These are phyloP conservation scores for Abrostola triplasia DNA, from an alignment of 2,888 invertebrate genomes.

Conservation along the genomic window DNA sequence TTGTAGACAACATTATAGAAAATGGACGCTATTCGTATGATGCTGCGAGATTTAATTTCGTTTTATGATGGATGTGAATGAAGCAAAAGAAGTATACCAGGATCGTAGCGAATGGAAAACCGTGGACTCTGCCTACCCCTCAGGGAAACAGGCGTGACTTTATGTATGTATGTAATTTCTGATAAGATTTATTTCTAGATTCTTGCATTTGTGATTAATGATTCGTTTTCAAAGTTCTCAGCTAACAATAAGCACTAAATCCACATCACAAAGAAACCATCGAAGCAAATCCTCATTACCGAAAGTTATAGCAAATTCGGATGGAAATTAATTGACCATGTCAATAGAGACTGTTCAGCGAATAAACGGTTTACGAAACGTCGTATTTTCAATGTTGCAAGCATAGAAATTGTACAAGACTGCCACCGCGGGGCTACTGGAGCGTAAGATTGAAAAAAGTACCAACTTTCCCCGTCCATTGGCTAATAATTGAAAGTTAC, in stretches of 20 bases:
- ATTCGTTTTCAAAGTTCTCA: background rate
- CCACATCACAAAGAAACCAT: background rate
- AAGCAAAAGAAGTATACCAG: too few relatives aligned
- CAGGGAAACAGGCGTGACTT: too few relatives aligned
- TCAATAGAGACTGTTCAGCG: constrained; percentile 61
- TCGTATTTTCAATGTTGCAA: constrained; percentile 77
- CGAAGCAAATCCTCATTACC: constrained; percentile 9
- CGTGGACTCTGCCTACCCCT: too few relatives aligned
- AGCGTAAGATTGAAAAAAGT: constrained; percentile 87
- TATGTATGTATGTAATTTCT: too few relatives aligned
- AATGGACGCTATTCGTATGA: constrained; percentile 14
- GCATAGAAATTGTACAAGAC: constrained; percentile 82
- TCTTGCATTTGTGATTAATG: background rate
- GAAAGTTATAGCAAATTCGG: constrained; percentile 26
- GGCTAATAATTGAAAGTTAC: constrained; percentile 79
- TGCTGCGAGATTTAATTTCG: background rate
- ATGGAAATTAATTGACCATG: constrained; percentile 60
- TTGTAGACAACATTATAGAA: constrained; percentile 9
- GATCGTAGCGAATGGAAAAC: too few relatives aligned
- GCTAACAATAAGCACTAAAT: background rate
- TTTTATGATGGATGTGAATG: too few relatives aligned
- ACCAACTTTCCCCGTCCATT: constrained; percentile 78
- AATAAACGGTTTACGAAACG: constrained; percentile 78
- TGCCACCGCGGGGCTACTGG: constrained; percentile 79
- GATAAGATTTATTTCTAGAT: too few relatives aligned